Conservation (phyloP, 2,113 vertebrate species). For the Tetrao urogallus region DNA sequence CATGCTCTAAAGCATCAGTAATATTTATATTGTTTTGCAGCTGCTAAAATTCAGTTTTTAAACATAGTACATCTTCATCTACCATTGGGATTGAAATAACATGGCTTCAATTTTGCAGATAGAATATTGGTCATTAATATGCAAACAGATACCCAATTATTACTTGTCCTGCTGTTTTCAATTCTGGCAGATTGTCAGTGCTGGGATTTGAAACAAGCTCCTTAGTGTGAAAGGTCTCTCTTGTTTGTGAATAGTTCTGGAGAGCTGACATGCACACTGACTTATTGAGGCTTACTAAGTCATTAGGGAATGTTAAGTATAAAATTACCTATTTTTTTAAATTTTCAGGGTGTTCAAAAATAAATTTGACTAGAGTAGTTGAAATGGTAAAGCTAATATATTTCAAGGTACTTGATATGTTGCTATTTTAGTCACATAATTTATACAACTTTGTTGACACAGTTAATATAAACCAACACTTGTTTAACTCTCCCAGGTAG, state of each 20-base stretch:
- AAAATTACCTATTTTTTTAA: background rate
- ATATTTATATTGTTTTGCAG: background rate
- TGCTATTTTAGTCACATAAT: background rate
- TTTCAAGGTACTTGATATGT: background rate
- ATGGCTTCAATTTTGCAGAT: background rate
- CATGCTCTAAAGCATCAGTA: background rate
- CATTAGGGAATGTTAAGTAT: slow-evolving; percentile 32
- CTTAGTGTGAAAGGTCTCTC: slow-evolving; percentile 44
- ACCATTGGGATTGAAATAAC: slow-evolving; percentile 9
- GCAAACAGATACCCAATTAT: slow-evolving; percentile 64
- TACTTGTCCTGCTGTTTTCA: slow-evolving; percentile 70
- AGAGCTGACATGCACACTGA: slow-evolving; percentile 33
- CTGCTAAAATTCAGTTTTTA: background rate
- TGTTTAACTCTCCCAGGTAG: background rate
- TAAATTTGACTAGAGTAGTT: background rate
- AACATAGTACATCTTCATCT: slow-evolving; percentile 1
- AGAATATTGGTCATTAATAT: slow-evolving; percentile 63
- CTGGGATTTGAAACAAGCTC: slow-evolving; percentile 55
- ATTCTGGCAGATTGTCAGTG: slow-evolving; percentile 46
- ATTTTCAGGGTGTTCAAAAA: slow-evolving; percentile 37
- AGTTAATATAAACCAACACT: background rate
- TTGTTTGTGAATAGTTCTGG: slow-evolving; percentile 33
- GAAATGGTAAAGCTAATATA: background rate
- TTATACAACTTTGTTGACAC: background rate
- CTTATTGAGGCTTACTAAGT: slow-evolving; percentile 43